These are phyloP conservation scores for Cydia amplana DNA, from an alignment of 1,140 invertebrate genomes.

Conservation along the genomic window DNA sequence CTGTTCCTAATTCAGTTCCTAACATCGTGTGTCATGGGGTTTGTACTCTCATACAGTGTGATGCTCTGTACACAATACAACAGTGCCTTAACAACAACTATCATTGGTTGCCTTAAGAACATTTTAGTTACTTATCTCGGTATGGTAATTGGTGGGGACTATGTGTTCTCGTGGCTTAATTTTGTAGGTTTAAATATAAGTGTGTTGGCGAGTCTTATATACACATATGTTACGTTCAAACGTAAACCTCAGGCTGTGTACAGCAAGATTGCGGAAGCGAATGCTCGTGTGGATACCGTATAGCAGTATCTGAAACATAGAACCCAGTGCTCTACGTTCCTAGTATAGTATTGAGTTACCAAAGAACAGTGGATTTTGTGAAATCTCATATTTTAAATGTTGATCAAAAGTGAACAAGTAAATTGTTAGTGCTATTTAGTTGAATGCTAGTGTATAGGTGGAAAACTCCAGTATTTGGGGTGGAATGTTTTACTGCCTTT, in stretches of 20 bases:
- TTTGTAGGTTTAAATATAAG: slow-evolving; percentile 89
- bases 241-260: slow-evolving; percentile 57
- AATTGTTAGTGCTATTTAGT: neutral
- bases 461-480: neutral
- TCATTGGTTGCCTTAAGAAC: slow-evolving; percentile 98
- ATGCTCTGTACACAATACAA: slow-evolving; percentile 97
- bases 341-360: slow-evolving; percentile 55
- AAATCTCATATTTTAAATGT: slow-evolving; percentile 25
- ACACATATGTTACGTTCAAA: slow-evolving; percentile 74
- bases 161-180: slow-evolving; percentile 95
- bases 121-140: slow-evolving; percentile 95
- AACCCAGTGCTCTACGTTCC: slow-evolving; percentile 45
- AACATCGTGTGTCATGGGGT: slow-evolving; percentile 97
- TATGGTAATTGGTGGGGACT: slow-evolving; percentile 98
- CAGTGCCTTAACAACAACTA: slow-evolving; percentile 98
- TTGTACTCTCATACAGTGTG: slow-evolving; percentile 96
- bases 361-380: slow-evolving; percentile 48
- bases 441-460: neutral
- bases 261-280: slow-evolving; percentile 49
- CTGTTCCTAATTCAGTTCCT: slow-evolving; percentile 92
- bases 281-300: slow-evolving; percentile 66
- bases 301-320: slow-evolving; percentile 47
- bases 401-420: slow-evolving; percentile 19
- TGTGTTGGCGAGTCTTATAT: slow-evolving; percentile 66
- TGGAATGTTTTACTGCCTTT: neutral